A percentile compares a stretch with the other conserved stretches of the same genome.
These are phyloP conservation scores for Cynoglossus semilaevis DNA, from an alignment of 2,113 vertebrate species.

Conservation along the genomic window DNA sequence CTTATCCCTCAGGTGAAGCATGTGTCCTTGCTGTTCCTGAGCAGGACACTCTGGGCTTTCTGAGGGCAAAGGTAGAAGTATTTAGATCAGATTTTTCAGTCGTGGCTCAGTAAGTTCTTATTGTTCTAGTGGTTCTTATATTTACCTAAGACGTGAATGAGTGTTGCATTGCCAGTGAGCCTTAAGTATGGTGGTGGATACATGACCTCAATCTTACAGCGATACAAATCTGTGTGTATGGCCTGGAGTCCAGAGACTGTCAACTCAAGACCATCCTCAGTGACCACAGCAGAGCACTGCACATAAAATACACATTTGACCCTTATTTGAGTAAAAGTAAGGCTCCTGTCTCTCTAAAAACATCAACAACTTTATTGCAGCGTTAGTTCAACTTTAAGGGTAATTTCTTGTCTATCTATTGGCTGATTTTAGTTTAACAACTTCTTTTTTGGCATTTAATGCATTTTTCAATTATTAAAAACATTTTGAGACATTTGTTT, in stretches of 20 bases:
- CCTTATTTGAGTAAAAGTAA: background rate
- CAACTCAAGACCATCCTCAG: conserved; percentile 52
- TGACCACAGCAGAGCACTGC: conserved; percentile 43
- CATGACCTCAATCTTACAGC: conserved; percentile 57
- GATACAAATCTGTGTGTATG: conserved; percentile 69
- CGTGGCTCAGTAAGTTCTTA: too few species aligned
- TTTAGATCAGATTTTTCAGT: too few species aligned
- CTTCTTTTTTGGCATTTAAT: too few species aligned
- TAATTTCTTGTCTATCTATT: too few species aligned
- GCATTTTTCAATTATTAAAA: too few species aligned
- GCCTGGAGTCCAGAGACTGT: conserved; percentile 54
- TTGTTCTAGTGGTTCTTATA: background rate
- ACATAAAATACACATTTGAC: conserved; percentile 16
- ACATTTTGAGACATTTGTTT: too few species aligned
- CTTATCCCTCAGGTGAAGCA: background rate
- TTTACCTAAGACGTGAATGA: conserved; percentile 67
- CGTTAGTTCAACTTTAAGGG: too few species aligned
- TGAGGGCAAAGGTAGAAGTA: conserved; percentile 2
- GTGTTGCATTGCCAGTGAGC: conserved; percentile 61
- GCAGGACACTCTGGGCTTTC: conserved; percentile 1
- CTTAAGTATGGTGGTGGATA: conserved; percentile 66
- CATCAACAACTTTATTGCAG: too few species aligned
- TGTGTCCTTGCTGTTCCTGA: background rate
- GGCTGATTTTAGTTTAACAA: too few species aligned
- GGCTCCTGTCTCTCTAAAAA: too few species aligned